Evolutionary conservation across 1,140 invertebrate species (phyloP), one percentile per base, ranked within the genome.

Genomic region (Teleopsis dalmanni): DNA sequence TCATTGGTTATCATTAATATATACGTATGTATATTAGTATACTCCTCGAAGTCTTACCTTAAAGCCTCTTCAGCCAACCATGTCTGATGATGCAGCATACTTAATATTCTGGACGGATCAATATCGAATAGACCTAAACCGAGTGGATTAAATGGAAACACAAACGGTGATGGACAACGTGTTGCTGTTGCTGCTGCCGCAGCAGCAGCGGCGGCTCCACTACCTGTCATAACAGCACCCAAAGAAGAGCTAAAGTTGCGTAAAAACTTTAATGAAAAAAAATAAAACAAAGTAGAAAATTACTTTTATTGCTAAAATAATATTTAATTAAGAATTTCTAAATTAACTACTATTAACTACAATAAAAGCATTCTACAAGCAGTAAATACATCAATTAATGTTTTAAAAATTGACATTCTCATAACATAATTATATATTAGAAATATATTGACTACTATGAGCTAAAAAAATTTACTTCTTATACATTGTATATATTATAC

Each of bases 41-140:
- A n/a, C n/a, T n/a, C n/a, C n/a, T 25, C 10, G 16, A 8, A 41
- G 13, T 21, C 53, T 57, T 50, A 71, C 68, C 64, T 58, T 44
- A 71, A 56, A 35, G 68, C 60, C 52, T 71, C 68, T 43, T 71
- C 68, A 42, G 68, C 67, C 38, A 71, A 55, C 57, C 65, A 65
- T 42, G 68, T 67, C 55, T 71, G 68, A 33, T 71, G 68, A 41
- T 69, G 68, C 23, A 71, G 50, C 43, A 71, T 60, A 52, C 56
- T 60, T 43, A 71, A 53, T 33, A 71, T 69, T 67, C 65, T 65
- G 68, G 65, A 70, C 63, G 68, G 67, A 71, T 70, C 68, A 19
- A 68, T 62, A 54, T 71, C 68, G 52, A 70, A 70, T 40, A 69
- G 54, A 56, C 63, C 63, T 47, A 71, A 47, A 14, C 67, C 66